These are phyloP conservation scores for Trimorus sp. DNA, from an alignment of 2,888 invertebrate genomes.

Conservation along the genomic window DNA sequence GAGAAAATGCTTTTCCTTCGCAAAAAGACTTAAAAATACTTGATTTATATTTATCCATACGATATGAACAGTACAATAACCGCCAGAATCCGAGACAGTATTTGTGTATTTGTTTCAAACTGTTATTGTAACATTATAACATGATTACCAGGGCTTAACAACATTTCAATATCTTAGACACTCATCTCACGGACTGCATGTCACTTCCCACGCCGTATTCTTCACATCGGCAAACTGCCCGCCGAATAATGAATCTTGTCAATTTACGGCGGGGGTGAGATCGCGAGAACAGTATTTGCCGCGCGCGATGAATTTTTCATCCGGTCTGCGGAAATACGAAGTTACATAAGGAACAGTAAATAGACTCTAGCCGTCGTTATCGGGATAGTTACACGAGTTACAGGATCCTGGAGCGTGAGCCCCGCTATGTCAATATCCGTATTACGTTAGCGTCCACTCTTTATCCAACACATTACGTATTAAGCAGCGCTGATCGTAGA, in stretches of 20 bases:
- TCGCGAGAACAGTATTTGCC: conserved; percentile 19
- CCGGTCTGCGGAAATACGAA: conserved; percentile 33
- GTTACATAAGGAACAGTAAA: conserved; percentile 46
- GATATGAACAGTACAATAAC: too few species aligned
- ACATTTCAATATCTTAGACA: too few species aligned
- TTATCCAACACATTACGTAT: conserved; percentile 43
- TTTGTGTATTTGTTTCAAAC: too few species aligned
- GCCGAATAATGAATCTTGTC: conserved; percentile 24
- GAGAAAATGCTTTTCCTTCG: too few species aligned
- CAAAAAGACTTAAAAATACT: too few species aligned
- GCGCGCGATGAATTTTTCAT: conserved; percentile 52
- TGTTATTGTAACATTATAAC: too few species aligned
- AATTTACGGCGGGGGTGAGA: background rate
- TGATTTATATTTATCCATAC: too few species aligned
- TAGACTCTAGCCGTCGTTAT: conserved; percentile 53
- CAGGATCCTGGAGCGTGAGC: conserved; percentile 34
- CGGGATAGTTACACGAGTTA: conserved; percentile 45
- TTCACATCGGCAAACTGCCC: conserved; percentile 1
- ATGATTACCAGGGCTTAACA: too few species aligned
- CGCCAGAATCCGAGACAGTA: too few species aligned
- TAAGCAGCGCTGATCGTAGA: conserved; percentile 31
- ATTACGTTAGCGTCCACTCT: conserved; percentile 41
- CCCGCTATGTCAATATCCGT: conserved; percentile 41
- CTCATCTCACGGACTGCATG: too few species aligned
- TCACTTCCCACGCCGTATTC: too few species aligned